Evolutionary conservation across 2,113 vertebrate genomes (phyloP).

Genomic region (Serinus canaria): DNA sequence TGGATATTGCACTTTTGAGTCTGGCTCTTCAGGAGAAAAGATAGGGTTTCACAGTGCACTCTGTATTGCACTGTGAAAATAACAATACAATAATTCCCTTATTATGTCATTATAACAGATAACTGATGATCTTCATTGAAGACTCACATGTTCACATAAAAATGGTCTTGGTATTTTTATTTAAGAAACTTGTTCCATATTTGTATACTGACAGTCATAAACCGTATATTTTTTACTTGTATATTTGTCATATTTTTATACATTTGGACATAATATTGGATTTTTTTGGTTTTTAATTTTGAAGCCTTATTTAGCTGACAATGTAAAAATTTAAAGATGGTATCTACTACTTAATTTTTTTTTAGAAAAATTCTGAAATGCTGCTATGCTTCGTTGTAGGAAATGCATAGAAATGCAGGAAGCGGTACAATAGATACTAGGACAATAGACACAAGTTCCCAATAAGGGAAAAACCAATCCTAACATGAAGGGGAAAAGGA

Average conservation of each 20-base stretch:
- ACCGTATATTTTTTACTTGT: not conserved
- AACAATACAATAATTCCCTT: not conserved
- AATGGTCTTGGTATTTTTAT: not conserved
- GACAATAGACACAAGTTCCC: not conserved
- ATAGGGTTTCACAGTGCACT: not conserved
- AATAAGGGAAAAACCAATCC: not conserved
- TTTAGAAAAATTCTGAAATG: not conserved
- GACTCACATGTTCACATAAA: not conserved
- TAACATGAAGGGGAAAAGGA: not conserved
- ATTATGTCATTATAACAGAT: not conserved
- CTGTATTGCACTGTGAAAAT: not conserved
- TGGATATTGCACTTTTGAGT: slow-evolving; percentile 45
- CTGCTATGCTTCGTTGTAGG: not conserved
- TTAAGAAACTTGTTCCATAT: not conserved
- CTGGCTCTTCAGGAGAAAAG: not conserved
- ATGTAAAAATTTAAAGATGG: not conserved
- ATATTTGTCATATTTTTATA: not conserved
- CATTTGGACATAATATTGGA: not conserved
- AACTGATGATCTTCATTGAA: not conserved
- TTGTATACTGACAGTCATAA: not conserved
- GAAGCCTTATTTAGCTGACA: not conserved
- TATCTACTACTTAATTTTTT: not conserved
- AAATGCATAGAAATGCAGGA: not conserved
- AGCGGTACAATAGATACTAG: not conserved
- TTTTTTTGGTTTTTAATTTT: not conserved